These are phyloP conservation scores for Myotis yumanensis DNA, from an alignment of 2,113 vertebrate genomes.

Conservation along the genomic window DNA sequence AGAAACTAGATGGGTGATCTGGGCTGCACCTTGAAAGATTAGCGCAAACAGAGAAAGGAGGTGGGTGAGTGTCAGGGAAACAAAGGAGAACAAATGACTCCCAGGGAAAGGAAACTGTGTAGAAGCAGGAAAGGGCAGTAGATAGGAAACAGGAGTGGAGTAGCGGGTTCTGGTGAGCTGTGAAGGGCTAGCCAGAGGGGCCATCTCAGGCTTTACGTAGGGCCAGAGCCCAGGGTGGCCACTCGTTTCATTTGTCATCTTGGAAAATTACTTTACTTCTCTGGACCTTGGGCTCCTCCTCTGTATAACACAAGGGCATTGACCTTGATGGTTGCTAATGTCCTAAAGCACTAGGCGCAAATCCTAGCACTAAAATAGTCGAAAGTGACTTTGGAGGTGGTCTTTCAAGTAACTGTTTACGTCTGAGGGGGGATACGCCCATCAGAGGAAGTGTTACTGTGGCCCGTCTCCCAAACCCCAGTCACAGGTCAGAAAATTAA, in stretches of 20 bases:
- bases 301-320: background rate
- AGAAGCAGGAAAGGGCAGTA: rapidly evolving
- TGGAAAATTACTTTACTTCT: background rate
- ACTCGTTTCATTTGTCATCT: background rate
- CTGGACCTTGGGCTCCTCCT: background rate
- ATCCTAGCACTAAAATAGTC: background rate
- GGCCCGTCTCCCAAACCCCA: background rate
- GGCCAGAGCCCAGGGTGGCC: background rate
- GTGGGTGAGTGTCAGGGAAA: background rate
- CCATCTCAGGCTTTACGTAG: background rate
- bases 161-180: rapidly evolving
- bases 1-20: background rate
- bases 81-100: background rate
- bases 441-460: background rate
- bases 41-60: background rate
- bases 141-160: background rate
- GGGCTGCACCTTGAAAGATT: background rate
- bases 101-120: background rate
- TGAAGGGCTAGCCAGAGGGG: background rate
- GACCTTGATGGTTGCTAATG: background rate
- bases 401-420: background rate
- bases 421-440: background rate
- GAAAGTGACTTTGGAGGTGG: background rate
- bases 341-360: background rate
- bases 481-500: background rate